Evolutionary conservation across 2,797 vertebrate species (phyloP), one percentile per base, ranked within the genome.

Genomic region (Pogoniulus pusillus): DNA sequence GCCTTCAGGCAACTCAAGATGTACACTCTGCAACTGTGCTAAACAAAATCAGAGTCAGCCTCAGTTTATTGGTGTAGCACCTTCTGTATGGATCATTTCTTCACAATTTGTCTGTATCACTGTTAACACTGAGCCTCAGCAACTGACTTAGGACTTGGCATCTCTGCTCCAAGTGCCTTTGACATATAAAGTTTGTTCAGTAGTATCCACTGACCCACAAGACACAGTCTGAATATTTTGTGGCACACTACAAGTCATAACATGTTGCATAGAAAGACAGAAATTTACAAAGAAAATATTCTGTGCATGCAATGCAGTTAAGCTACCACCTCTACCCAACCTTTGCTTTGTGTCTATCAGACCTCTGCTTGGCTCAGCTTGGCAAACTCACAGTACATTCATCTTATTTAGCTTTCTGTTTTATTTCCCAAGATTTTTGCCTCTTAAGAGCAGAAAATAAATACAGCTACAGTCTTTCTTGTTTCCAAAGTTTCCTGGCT

Each of bases 301-400:
- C 81, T 5, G 5, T 20, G n/a, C 24, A 24, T 0, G 1, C 20
- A 45, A 35, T 0, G 0, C 15, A 35, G 49, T 37, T 77, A 87
- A 70, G 30, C 30, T 59, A 72, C 37, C 35, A 51, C n/a, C 35
- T 75, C 66, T n/a, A 77, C 23, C 18, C 47, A 69, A 26, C 3
- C 32, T 63, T 5, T 49, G 22, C 39, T 87, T 72, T 41, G 37
- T 0, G 0, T 77, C 51, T 60, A 69, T n/a, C 30, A 78, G 39
- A 62, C 16, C 34, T 49, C 30, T 32, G 24, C 66, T 51, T 64
- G 35, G 1, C 80, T 78, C n/a, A 91, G 63, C 26, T 81, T 59
- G 76, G 29, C 20, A 79, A 66, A 66, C 22, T 54, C 43, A 65
- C 0, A 66, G 22, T 37, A 53, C 2, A 6, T 2, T 24, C 14